phyloP scores from a whole-genome alignment of 2,113 vertebrate genomes.

The Prochilodus magdalenae region DNA sequence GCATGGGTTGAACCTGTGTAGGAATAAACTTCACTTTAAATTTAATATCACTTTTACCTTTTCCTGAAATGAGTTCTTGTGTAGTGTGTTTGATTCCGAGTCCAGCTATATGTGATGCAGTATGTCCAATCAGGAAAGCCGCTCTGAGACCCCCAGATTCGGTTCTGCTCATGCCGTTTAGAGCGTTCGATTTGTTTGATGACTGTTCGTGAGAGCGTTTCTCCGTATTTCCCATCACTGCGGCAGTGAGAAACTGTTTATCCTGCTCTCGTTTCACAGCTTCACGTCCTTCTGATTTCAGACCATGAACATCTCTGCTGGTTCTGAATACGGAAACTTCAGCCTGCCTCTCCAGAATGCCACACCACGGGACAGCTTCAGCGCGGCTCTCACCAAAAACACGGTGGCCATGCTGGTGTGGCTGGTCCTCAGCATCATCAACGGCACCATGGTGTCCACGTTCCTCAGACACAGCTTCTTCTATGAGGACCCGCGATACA shows the following conservation, averaged over 20 bases:
- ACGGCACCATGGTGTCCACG: conserved; percentile 77
- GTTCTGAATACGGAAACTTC: conserved; percentile 33
- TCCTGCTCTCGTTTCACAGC: not conserved
- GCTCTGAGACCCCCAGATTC: no score
- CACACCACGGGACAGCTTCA: conserved; percentile 69
- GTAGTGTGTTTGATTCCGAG: not conserved
- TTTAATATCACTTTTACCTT: no score
- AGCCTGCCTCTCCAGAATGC: conserved; percentile 22
- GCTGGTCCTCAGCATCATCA: conserved; percentile 74
- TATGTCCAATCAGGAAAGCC: no score
- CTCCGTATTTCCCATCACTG: no score
- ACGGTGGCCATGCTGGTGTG: conserved; percentile 77
- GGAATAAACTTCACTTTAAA: not conserved
- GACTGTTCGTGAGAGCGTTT: no score
- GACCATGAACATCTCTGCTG: conserved; percentile 63
- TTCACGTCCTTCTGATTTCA: conserved; percentile 18
- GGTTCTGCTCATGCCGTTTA: no score
- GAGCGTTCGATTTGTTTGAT: no score
- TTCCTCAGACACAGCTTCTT: conserved; percentile 76
- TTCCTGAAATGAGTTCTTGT: not conserved
- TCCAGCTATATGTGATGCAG: no score
- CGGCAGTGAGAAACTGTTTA: no score
- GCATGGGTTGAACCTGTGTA: not conserved
- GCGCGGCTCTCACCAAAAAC: conserved; percentile 74
- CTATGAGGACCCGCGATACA: conserved; percentile 79